These are phyloP conservation scores for Lepidostoma basale DNA, from an alignment of 1,140 invertebrate genomes.

Conservation along the genomic window DNA sequence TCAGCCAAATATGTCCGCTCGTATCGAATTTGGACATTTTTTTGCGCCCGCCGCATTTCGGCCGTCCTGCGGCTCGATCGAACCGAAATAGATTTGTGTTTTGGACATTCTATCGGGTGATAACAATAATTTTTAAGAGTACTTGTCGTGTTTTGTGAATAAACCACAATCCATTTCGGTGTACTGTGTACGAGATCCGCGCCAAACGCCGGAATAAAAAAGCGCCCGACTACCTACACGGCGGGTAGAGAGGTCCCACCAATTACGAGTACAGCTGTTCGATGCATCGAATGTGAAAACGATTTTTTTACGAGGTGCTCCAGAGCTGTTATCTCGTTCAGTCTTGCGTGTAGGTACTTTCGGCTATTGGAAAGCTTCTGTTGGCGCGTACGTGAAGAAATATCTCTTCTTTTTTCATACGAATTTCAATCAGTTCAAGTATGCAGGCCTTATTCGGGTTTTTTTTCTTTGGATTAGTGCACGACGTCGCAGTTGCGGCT, in stretches of 20 bases:
- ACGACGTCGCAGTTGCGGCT: slow-evolving; percentile 22
- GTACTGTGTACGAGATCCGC: slow-evolving; percentile 13
- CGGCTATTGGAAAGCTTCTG: slow-evolving; percentile 25
- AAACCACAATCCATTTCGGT: slow-evolving; percentile 27
- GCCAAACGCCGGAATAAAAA: background rate
- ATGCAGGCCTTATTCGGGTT: slow-evolving; percentile 22
- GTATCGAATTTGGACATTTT: slow-evolving; percentile 7
- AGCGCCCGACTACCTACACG: background rate
- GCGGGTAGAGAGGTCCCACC: background rate
- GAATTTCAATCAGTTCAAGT: slow-evolving; percentile 31
- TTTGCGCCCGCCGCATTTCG: slow-evolving; percentile 4
- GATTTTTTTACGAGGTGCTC: background rate
- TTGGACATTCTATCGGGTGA: slow-evolving; percentile 7
- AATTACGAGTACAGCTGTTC: background rate
- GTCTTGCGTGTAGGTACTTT: slow-evolving; percentile 4
- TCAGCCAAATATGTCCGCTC: background rate
- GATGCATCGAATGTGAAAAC: background rate
- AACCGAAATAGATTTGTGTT: slow-evolving; percentile 24
- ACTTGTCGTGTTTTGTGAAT: slow-evolving; percentile 28
- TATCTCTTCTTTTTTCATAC: slow-evolving; percentile 20
- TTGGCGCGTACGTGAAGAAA: slow-evolving; percentile 29
- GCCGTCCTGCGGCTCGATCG: slow-evolving; percentile 11
- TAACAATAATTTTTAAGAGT: slow-evolving; percentile 25
- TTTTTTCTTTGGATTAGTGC: slow-evolving; percentile 34
- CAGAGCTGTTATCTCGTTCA: background rate